Percentiles rank a stretch among this genome's conserved stretches.
Conservation (phyloP, 37 sponge, comb jelly and placozoan genomes). For the Haliclona indistincta region DNA sequence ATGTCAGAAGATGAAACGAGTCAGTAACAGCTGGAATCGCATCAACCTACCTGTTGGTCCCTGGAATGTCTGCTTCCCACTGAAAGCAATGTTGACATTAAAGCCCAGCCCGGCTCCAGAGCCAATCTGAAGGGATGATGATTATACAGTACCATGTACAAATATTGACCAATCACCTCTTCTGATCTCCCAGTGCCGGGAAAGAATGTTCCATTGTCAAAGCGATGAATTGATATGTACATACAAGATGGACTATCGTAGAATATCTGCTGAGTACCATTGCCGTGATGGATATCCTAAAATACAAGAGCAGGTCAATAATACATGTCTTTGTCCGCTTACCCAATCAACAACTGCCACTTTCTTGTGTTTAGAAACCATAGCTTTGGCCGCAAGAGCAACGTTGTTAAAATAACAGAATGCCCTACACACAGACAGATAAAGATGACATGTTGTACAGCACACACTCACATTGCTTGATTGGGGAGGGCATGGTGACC, state of each 20-base stretch:
- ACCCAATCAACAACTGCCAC: slow-evolving; percentile 91
- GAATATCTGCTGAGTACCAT: slow-evolving; percentile 89
- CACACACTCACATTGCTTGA: slow-evolving; percentile 76
- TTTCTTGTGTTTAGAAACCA: slow-evolving; percentile 67
- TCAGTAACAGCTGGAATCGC: neutral
- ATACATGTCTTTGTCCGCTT: slow-evolving; percentile 5
- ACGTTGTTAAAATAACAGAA: slow-evolving; percentile 95
- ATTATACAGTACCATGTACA: neutral
- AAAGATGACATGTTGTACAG: neutral
- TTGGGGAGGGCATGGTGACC: slow-evolving; percentile 89
- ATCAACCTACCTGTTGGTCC: slow-evolving; percentile 36
- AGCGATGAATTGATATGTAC: slow-evolving; percentile 85
- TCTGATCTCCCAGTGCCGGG: slow-evolving; percentile 86
- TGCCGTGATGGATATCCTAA: slow-evolving; percentile 93
- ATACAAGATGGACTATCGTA: slow-evolving; percentile 82
- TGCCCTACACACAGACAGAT: slow-evolving; percentile 40
- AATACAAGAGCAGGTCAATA: neutral
- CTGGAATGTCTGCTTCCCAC: slow-evolving; percentile 52
- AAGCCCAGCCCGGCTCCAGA: slow-evolving; percentile 85
- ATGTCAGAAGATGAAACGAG: neutral
- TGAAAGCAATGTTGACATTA: slow-evolving; percentile 92
- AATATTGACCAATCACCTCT: slow-evolving; percentile 34
- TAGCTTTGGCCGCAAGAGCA: slow-evolving; percentile 86
- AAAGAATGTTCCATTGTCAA: slow-evolving; percentile 92
- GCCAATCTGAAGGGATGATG: slow-evolving; percentile 53